phyloP scores from a whole-genome alignment of 2,797 vertebrate genomes.

The Dallia pectoralis region DNA sequence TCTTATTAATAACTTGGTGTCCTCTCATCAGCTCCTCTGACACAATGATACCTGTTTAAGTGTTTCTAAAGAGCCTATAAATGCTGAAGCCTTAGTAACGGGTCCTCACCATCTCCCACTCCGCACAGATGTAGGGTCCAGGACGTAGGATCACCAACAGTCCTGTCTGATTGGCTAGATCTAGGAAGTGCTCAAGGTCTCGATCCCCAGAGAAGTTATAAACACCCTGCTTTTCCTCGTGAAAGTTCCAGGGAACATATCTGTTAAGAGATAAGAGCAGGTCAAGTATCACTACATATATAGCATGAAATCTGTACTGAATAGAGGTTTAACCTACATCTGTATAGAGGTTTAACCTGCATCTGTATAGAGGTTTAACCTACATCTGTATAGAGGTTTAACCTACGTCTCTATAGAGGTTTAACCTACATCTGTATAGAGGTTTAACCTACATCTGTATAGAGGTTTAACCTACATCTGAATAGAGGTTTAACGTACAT shows the following conservation, averaged over 20 bases:
- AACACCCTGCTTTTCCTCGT: constrained; percentile 81
- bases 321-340: neutral
- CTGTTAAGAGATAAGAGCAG: constrained; percentile 62
- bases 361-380: constrained; percentile 82
- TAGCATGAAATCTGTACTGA: neutral
- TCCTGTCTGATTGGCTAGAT: constrained; percentile 82
- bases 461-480: constrained; percentile 87
- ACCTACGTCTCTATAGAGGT: no score
- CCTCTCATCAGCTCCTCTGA: neutral
- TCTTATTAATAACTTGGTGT: neutral
- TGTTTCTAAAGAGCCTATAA: no score
- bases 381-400: constrained; percentile 94
- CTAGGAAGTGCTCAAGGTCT: constrained; percentile 86
- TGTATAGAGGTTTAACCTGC: constrained; percentile 80
- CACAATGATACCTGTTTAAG: neutral
- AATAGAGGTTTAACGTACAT: constrained; percentile 84
- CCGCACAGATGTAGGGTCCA: constrained; percentile 97
- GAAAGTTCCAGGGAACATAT: constrained; percentile 97
- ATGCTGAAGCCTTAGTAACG: no score
- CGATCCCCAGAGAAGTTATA: constrained; percentile 83
- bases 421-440: constrained; percentile 86
- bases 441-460: constrained; percentile 87
- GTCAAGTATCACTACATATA: neutral
- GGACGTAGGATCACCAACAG: constrained; percentile 93
- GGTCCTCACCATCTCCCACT: constrained; percentile 95